Conservation (phyloP, 2,888 invertebrate genomes). For the Clivina fossor region DNA sequence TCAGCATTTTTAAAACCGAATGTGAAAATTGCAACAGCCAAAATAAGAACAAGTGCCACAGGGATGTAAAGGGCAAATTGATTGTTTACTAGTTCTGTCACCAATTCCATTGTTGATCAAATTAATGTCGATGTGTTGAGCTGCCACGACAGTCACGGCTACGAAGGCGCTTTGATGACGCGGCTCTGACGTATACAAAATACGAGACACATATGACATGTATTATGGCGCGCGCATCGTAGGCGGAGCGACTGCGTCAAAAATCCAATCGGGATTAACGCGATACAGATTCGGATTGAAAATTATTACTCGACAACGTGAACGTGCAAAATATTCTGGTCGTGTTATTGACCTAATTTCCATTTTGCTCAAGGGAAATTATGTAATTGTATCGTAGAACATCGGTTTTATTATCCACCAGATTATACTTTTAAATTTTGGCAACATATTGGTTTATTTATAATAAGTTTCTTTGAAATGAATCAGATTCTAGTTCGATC, state of each 20-base stretch:
- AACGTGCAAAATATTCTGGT: no score
- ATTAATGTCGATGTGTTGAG: slow-evolving; percentile 38
- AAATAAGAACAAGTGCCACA: slow-evolving; percentile 67
- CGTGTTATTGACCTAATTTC: no score
- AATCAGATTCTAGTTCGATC: no score
- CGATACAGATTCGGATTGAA: slow-evolving; percentile 6
- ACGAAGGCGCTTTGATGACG: slow-evolving; percentile 59
- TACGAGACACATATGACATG: slow-evolving; percentile 36
- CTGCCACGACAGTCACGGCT: slow-evolving; percentile 39
- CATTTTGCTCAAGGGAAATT: no score
- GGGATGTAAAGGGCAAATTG: slow-evolving; percentile 61
- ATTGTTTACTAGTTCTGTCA: slow-evolving; percentile 60
- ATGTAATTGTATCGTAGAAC: no score
- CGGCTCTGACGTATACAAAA: slow-evolving; percentile 68
- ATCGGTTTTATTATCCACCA: no score
- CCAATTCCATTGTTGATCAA: slow-evolving; percentile 58
- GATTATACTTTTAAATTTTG: no score
- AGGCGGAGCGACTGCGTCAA: slow-evolving; percentile 13
- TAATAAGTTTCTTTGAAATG: no score
- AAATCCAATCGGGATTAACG: slow-evolving; percentile 10
- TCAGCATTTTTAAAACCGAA: slow-evolving; percentile 79
- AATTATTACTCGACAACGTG: no score
- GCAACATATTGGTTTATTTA: no score
- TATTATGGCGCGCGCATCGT: slow-evolving; percentile 22
- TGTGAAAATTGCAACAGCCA: slow-evolving; percentile 72